Evolutionary conservation across 2,113 vertebrate genomes (phyloP), one percentile per base, ranked within the genome.

Genomic region (Anoura caudifer): DNA sequence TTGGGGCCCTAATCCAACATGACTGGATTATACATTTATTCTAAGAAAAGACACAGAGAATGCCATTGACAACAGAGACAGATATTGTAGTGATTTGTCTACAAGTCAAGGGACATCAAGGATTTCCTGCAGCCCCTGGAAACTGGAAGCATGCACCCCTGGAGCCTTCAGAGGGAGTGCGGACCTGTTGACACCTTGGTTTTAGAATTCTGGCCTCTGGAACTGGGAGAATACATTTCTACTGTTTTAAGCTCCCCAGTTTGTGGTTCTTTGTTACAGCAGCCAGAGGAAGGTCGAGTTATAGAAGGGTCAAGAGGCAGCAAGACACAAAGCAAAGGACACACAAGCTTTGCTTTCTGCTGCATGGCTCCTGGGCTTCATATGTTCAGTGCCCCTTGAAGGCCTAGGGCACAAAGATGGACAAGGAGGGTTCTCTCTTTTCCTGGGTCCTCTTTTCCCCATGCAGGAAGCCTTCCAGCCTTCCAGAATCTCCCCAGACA

Each of bases 21-120:
- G 47, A 50, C 26, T 70, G 7, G 33, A 9, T 47, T 41, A 67
- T 67, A 38, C 38, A n/a, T 76, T 90, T 67, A 83, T 77, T 79
- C 61, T 85, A 61, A 41, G 80, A 26, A 47, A 84, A 76, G 26
- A 67, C 47, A 31, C 24, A 19, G 47, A 77, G 50, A 84, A 83
- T 1, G 0, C 33, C 33, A 50, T 5, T 4, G 41, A 67, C 28
- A n/a, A 77, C 0, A 3, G 38, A 77, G 33, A 52, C 5, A 13
- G 77, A 13, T 56, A 14, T 16, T 31, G 33, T 47, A 76, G 59
- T 52, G 79, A 94, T 47, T 47, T 0, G 13, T 69, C 38, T 59
- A 8, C 19, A 56, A 36, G 79, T 52, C 38, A 38, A 67, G 79
- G 31, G 87, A 43, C 19, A 45, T 38, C 15, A 38, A 56, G 67